Percentiles rank a stretch among this genome's conserved stretches.
Evolutionary conservation across 1,140 invertebrate genomes (phyloP).

Genomic region (Bathynomus jamesi): DNA sequence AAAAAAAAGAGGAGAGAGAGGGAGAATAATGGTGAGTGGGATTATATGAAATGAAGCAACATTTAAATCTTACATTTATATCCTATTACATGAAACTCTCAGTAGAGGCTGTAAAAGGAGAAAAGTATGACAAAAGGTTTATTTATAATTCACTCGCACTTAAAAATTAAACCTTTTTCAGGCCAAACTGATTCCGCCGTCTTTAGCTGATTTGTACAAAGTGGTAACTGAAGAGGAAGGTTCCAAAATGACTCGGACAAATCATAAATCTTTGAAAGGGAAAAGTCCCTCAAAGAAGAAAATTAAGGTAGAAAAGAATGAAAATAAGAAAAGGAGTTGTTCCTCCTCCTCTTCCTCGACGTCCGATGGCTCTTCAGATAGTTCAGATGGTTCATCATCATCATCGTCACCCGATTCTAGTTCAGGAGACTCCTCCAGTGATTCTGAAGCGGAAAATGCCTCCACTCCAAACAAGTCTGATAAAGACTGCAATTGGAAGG

Average conservation of each 20-base stretch:
- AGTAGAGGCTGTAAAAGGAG: no score
- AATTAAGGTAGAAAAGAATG: not conserved
- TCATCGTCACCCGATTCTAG: not conserved
- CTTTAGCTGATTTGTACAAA: not conserved
- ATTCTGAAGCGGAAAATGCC: no score
- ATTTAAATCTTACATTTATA: no score
- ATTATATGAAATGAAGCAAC: no score
- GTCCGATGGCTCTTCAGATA: not conserved
- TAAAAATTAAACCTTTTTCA: no score
- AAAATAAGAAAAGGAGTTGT: not conserved
- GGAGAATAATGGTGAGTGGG: no score
- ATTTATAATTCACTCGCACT: no score
- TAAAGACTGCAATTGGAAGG: no score
- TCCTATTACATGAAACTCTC: no score
- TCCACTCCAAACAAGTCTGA: no score
- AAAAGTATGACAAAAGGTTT: no score
- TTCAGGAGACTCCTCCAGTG: not conserved
- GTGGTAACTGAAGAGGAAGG: not conserved
- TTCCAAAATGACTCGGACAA: not conserved
- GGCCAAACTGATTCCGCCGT: not conserved
- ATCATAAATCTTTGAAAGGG: not conserved
- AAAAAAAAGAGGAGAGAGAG: no score
- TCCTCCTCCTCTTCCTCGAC: not conserved
- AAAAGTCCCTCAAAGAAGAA: not conserved
- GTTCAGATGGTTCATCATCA: not conserved